Conservation (phyloP, 2,888 invertebrate species). For the Brachylomia viminalis region DNA sequence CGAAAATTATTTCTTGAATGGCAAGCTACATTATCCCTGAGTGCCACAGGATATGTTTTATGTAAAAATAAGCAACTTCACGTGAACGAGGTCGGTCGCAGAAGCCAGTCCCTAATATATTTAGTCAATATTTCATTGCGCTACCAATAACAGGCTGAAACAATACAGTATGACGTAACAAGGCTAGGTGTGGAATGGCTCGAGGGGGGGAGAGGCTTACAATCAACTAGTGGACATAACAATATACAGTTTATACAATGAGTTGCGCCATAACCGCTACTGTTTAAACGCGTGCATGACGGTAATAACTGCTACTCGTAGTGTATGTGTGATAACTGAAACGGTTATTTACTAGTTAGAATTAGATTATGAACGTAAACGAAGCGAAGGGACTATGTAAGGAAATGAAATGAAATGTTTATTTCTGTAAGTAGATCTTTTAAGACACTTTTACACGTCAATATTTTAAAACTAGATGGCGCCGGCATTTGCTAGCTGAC, state of each 20-base stretch:
- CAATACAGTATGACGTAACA: slow-evolving; percentile 59
- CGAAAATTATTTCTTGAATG: background rate
- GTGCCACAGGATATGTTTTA: background rate
- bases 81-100: too few relatives aligned
- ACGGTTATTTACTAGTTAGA: background rate
- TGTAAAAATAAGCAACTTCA: background rate
- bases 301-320: slow-evolving; percentile 37
- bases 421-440: too few relatives aligned
- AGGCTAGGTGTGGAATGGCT: background rate
- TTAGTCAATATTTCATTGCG: background rate
- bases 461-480: too few relatives aligned
- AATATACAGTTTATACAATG: slow-evolving; percentile 53
- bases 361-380: background rate
- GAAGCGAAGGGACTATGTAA: background rate
- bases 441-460: too few relatives aligned
- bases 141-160: slow-evolving; percentile 28
- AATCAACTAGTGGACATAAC: slow-evolving; percentile 59
- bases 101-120: background rate
- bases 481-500: too few relatives aligned
- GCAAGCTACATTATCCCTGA: background rate
- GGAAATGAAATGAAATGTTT: too few relatives aligned
- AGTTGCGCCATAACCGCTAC: slow-evolving; percentile 45
- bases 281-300: slow-evolving; percentile 48
- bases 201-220: slow-evolving; percentile 19
- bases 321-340: slow-evolving; percentile 15